Base-by-base conservation (phyloP, 2,113 vertebrate genomes). In the Dicerorhinus sumatrensis region DNA sequence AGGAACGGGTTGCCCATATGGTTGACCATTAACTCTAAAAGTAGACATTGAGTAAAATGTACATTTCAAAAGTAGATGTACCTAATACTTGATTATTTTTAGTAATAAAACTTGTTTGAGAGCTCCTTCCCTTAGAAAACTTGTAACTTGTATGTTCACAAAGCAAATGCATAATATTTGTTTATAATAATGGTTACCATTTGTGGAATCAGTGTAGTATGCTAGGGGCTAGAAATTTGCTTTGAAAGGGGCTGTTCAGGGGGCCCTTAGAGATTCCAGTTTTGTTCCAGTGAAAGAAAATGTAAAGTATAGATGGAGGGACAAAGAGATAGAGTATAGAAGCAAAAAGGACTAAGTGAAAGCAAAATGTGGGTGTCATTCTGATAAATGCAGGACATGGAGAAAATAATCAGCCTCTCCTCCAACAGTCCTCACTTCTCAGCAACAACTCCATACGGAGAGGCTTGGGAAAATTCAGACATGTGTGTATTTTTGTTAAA, bases 1-100 rank as follows among this genome's bases (percentile, higher is more conserved):
- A 12, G 10, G 23, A 42, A 39, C 1, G 0, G 5, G 3, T 63
- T 25, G 5, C 16, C 29, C 27, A 6, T 4, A 9, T 1, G 14
- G 21, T 20, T 25, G 17, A 2, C 33, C 14, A 92, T 76, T 14
- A 12, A 1, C 4, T 75, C 5, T 63, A 2, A 89, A 85, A 29
- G 31, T 7, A 3, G 3, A 6, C 7, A 7, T 48, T 42, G 73
- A 33, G 12, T 25, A 31, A 63, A 60, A 62, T 23, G 48, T 60
- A 46, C 48, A 0, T 65, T 72, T 69, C 14, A 77, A 16, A n/a
- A 8, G 10, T 8, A 81, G 36, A 36, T 91, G 8, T 2, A 23
- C 9, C 56, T 70, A 56, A 42, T 27, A 46, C 2, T 6, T 54
- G 72, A 58, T 33, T 69, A 1, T 5, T 67, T 60, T 91, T 42